Base-by-base conservation (phyloP, 2,797 vertebrate species). In the Sternarchorhynchus goeldii region DNA sequence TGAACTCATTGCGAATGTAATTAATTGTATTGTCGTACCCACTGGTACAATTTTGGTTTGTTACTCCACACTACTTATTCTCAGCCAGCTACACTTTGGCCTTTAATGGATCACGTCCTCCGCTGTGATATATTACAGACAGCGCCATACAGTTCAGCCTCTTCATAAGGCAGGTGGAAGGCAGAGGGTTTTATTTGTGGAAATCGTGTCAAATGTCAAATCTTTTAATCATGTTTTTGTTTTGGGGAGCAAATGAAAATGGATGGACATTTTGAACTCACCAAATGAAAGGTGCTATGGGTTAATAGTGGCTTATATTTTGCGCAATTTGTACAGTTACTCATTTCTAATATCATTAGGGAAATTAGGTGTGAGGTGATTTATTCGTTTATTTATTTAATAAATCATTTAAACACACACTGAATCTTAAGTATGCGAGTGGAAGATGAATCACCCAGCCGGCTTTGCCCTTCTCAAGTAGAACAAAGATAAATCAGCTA, bases 271-370 rank as follows among this genome's bases (percentile, higher is more conserved):
- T 89, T 88, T 90, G 89, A 93, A 91, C 89, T 86, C 77, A 41
- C 73, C 81, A 91, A 93, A 91, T 85, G 87, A 90, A 92, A 89
- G 91, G 91, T 89, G 88, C 86, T 81, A 74, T 82, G 85, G 93
- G 93, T 94, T 93, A 94, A 94, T 93, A 90, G 90, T 88, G 78
- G 85, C 90, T 91, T 91, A 89, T 91, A 91, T 91, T 93, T 81
- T 87, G 84, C 85, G 81, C 92, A 92, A 91, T 93, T 92, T 92
- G 87, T 92, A 92, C 90, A 88, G 89, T 93, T 92, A 93, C 88
- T 93, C 88, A 90, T 91, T 92, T 92, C 90, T 92, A 93, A 94
- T 93, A 93, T 93, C 90, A 93, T 94, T 93, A 93, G 90, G 91
- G 88, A 93, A 94, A 93, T 93, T 91, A 93, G 91, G 89, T 90